Evolutionary conservation across 1,140 invertebrate species (phyloP).

Genomic region (Gryon sp.): DNA sequence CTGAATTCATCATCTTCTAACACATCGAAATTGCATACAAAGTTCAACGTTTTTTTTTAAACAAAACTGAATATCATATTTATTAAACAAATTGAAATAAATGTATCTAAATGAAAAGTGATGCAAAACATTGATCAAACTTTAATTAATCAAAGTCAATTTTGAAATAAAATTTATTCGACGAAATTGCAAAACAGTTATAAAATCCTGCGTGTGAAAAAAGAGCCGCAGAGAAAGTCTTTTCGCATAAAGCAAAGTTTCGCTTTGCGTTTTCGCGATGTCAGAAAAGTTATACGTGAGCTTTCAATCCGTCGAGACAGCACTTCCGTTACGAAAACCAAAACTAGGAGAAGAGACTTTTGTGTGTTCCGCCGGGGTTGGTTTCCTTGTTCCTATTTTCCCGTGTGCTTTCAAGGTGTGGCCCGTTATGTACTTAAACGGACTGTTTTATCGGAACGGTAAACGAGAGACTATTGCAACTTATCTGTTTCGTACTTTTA

Average conservation of each 20-base stretch:
- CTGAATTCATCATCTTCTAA: neutral
- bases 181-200: constrained; percentile 9
- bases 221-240: constrained; percentile 5
- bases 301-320: constrained; percentile 37
- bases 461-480: constrained; percentile 17
- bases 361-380: constrained; percentile 14
- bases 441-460: constrained; percentile 29
- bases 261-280: neutral
- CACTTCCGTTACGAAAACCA: constrained; percentile 37
- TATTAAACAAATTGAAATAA: no score
- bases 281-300: constrained; percentile 42
- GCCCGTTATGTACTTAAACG: constrained; percentile 30
- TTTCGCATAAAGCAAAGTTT: constrained; percentile 13
- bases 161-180: constrained; percentile 8
- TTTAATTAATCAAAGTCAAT: no score
- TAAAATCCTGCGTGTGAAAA: constrained; percentile 17
- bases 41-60: no score
- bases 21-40: no score
- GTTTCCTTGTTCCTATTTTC: constrained; percentile 16
- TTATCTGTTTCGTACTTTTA: no score
- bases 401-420: constrained; percentile 8
- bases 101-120: no score
- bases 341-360: constrained; percentile 50
- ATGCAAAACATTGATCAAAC: no score
- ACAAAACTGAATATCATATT: no score